Conservation (phyloP, 1,140 invertebrate species). For the Alviniconcha marisindica region DNA sequence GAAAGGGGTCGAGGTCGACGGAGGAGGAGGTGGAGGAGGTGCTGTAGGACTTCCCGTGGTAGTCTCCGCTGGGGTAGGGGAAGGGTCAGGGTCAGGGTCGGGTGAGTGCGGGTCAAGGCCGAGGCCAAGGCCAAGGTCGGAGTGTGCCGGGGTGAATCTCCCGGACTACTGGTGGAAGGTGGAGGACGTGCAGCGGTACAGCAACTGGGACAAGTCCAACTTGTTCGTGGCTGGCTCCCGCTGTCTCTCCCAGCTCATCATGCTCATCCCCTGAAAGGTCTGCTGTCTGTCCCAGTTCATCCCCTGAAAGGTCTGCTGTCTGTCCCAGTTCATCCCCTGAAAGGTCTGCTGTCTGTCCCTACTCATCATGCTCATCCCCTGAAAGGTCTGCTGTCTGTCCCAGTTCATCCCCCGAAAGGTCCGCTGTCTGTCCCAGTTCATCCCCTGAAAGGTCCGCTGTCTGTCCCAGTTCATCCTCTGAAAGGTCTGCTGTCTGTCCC, state of each 20-base stretch:
- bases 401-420: too few species aligned
- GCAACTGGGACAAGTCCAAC: conserved; percentile 46
- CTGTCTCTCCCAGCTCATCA: conserved; percentile 45
- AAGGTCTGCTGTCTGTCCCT: background rate
- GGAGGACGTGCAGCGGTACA: conserved; percentile 35
- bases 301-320: too few species aligned
- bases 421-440: too few species aligned
- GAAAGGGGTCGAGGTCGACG: too few species aligned
- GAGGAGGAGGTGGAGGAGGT: background rate
- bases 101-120: background rate
- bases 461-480: too few species aligned
- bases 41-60: background rate
- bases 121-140: too few species aligned
- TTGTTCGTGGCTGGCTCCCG: conserved; percentile 45
- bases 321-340: too few species aligned
- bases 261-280: conserved; percentile 42
- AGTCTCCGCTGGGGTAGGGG: too few species aligned
- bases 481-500: conserved; percentile 38
- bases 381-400: too few species aligned
- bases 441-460: too few species aligned
- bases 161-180: conserved; percentile 6
- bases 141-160: background rate
- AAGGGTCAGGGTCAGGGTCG: too few species aligned
- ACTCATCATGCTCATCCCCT: background rate
- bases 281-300: too few species aligned